These are phyloP conservation scores for Hemitrygon akajei DNA, from an alignment of 2,797 vertebrate species.

Conservation along the genomic window DNA sequence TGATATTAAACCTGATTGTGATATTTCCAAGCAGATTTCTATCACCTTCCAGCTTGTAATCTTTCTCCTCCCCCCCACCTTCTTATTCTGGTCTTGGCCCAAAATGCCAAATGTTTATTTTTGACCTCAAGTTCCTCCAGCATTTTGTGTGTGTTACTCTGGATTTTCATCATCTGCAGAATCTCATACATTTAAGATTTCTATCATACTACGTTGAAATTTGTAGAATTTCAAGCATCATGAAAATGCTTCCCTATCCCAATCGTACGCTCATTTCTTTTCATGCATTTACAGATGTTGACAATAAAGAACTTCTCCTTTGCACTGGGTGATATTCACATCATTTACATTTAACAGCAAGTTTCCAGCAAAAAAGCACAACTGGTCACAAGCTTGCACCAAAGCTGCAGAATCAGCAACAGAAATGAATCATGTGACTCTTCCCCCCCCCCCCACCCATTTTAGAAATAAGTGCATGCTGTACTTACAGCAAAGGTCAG, in stretches of 20 bases:
- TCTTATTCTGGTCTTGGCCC: no score
- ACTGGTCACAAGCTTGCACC: background rate
- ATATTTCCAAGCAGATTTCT: background rate
- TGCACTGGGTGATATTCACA: background rate
- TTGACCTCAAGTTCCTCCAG: no score
- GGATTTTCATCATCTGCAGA: no score
- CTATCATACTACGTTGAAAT: background rate
- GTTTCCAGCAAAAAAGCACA: background rate
- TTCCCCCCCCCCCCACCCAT: background rate
- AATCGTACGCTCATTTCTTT: background rate
- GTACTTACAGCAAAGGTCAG: background rate
- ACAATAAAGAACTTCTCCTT: background rate
- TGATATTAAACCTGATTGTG: no score
- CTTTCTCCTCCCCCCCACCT: no score
- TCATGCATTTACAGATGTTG: background rate
- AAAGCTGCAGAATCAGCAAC: conserved; percentile 13
- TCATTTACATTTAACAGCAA: background rate
- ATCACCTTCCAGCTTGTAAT: background rate
- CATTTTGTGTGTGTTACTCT: no score
- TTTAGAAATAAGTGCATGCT: background rate
- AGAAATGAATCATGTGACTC: background rate
- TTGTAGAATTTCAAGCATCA: background rate
- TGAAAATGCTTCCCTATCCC: background rate
- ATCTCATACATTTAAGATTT: background rate
- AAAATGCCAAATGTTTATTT: no score